Conservation (phyloP, 92 coral and sea anemone species). For the Zoanthus sansibaricus region DNA sequence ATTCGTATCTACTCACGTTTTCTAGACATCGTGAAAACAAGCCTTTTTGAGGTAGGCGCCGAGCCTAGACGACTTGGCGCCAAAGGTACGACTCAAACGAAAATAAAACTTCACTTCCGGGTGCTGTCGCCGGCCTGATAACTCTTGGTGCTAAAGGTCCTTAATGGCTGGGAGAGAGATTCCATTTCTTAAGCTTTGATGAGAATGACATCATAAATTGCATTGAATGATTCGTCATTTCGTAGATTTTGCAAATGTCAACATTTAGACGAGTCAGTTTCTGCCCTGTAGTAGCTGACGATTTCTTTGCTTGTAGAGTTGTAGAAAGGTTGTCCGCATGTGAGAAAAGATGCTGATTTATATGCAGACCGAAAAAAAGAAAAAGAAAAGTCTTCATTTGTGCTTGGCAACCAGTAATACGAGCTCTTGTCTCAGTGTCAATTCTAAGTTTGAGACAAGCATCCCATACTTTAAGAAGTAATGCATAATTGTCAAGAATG, state of each 20-base stretch:
- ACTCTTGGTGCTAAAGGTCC: slow-evolving; percentile 8
- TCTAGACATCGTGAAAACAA: slow-evolving; percentile 15
- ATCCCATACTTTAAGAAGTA: slow-evolving; percentile 51
- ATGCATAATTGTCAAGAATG: slow-evolving; percentile 5
- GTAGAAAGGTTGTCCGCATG: slow-evolving; percentile 36
- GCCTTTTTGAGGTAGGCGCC: slow-evolving; percentile 45
- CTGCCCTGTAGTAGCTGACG: slow-evolving; percentile 40
- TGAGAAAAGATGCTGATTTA: slow-evolving; percentile 30
- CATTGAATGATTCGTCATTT: slow-evolving; percentile 51
- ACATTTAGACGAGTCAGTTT: slow-evolving; percentile 22
- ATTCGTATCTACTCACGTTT: slow-evolving; percentile 22
- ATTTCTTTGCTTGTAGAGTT: background rate
- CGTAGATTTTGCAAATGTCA: slow-evolving; percentile 1
- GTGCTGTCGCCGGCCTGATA: slow-evolving; percentile 7
- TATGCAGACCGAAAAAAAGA: slow-evolving; percentile 27
- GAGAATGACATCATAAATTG: slow-evolving; percentile 46
- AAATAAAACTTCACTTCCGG: background rate
- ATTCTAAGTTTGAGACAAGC: slow-evolving; percentile 50
- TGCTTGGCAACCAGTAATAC: slow-evolving; percentile 52
- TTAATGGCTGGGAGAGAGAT: slow-evolving; percentile 48
- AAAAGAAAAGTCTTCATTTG: slow-evolving; percentile 55
- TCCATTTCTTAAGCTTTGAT: slow-evolving; percentile 44
- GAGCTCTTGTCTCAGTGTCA: slow-evolving; percentile 49
- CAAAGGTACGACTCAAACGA: slow-evolving; percentile 2
- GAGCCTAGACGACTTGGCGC: slow-evolving; percentile 10